Conservation (phyloP, 2,113 vertebrate species). For the Phaethornis superciliosus region DNA sequence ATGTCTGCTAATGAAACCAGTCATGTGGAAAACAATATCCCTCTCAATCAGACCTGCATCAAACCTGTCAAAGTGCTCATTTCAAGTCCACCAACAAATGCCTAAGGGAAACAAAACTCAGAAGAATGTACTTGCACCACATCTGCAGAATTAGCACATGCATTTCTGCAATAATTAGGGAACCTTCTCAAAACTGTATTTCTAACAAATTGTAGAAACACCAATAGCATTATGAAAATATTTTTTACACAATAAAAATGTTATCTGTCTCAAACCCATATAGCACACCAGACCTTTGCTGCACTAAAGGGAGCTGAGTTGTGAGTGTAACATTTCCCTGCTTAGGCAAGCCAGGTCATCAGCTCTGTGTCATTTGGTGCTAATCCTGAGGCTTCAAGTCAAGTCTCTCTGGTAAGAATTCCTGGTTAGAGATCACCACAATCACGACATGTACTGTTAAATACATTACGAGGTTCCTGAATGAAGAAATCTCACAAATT, state of each 20-base stretch:
- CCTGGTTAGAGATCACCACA: background rate
- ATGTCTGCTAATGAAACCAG: conserved; percentile 23
- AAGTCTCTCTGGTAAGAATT: rapidly evolving
- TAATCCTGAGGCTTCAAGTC: background rate
- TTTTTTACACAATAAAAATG: background rate
- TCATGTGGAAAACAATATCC: conserved; percentile 13
- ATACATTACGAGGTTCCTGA: background rate
- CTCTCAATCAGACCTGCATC: conserved; percentile 26
- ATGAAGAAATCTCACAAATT: background rate
- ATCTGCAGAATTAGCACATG: conserved; percentile 7
- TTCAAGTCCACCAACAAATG: background rate
- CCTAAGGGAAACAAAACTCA: background rate
- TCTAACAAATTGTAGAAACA: background rate
- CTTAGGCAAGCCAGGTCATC: background rate
- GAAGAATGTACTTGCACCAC: background rate
- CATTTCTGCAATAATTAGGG: background rate
- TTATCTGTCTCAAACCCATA: background rate
- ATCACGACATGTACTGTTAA: background rate
- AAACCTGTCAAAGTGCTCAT: conserved; percentile 26
- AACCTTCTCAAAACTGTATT: background rate
- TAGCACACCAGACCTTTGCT: background rate
- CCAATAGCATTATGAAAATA: background rate
- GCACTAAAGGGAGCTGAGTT: background rate
- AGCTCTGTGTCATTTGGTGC: background rate
- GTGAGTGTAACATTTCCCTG: background rate